A percentile compares a stretch with the other conserved stretches of the same genome.
phyloP scores from a whole-genome alignment of 37 sponge, comb jelly and placozoan genomes.

The Oscarella lobularis region DNA sequence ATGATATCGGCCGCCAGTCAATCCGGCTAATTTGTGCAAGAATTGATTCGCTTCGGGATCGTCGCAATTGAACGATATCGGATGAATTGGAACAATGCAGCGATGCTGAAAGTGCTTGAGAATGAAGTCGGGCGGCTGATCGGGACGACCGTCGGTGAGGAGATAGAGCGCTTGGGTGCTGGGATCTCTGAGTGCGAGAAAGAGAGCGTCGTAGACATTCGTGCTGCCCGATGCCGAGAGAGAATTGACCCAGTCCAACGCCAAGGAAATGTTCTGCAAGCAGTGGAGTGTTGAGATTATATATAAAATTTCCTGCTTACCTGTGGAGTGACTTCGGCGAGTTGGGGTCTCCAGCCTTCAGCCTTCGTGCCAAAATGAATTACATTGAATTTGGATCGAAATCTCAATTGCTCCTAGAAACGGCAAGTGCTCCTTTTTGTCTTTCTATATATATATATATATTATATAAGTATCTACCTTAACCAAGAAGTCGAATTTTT shows the following conservation, averaged over 20 bases:
- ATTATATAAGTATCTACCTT: conserved; percentile 31
- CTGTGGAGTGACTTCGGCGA: conserved; percentile 41
- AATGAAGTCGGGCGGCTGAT: conserved; percentile 36
- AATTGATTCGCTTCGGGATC: conserved; percentile 68
- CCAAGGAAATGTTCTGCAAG: conserved; percentile 21
- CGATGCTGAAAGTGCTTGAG: conserved; percentile 39
- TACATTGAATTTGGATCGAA: conserved; percentile 17
- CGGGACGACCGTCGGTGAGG: conserved; percentile 72
- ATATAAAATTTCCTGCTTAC: not conserved
- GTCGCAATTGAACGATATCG: conserved; percentile 85
- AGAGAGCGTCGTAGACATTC: conserved; percentile 54
- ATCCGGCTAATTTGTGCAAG: conserved; percentile 49
- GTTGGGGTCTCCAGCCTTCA: conserved; percentile 31
- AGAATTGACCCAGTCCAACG: conserved; percentile 53
- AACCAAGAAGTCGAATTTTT: conserved; percentile 39
- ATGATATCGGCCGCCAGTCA: conserved; percentile 62
- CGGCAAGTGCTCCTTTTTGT: no score
- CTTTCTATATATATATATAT: no score
- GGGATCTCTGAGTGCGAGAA: conserved; percentile 18
- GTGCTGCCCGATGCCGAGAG: conserved; percentile 58
- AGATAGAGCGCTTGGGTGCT: conserved; percentile 69
- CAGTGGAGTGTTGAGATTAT: not conserved
- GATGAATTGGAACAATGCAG: conserved; percentile 52
- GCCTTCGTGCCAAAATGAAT: conserved; percentile 42
- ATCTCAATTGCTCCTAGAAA: conserved; percentile 17